These are phyloP conservation scores for Motacilla tschutschensis DNA, from an alignment of 2,113 vertebrate genomes.

Conservation along the genomic window DNA sequence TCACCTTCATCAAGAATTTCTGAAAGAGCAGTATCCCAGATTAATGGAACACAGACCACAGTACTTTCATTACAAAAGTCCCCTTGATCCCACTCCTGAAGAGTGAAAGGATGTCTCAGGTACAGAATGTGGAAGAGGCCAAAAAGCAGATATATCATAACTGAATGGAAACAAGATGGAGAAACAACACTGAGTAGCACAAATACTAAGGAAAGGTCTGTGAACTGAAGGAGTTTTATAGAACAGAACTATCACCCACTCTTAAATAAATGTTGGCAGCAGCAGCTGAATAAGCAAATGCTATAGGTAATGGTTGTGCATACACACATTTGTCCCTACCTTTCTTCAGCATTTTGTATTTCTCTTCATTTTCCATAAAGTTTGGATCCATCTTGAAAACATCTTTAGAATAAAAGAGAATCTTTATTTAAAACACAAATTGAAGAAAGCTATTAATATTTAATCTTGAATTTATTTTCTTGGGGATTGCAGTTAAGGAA, in stretches of 20 bases:
- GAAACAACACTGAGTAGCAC: background rate
- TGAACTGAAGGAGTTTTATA: background rate
- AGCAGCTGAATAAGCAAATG: background rate
- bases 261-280: background rate
- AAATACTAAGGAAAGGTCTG: background rate
- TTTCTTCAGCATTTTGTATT: constrained; percentile 92
- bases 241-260: background rate
- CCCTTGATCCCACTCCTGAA: background rate
- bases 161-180: background rate
- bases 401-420: constrained; percentile 74
- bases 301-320: accelerated
- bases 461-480: background rate
- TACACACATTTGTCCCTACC: constrained; percentile 62
- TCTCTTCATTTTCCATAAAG: constrained; percentile 95
- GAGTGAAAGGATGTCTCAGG: background rate
- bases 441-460: background rate
- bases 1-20: constrained; percentile 97
- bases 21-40: constrained; percentile 50
- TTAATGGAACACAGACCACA: background rate
- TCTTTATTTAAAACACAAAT: constrained; percentile 1
- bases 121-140: background rate
- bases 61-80: background rate
- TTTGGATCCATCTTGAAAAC: constrained; percentile 97
- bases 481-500: background rate
- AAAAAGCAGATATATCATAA: background rate